Base-by-base conservation (phyloP, 2,888 invertebrate genomes). In the Parnassius smintheus region DNA sequence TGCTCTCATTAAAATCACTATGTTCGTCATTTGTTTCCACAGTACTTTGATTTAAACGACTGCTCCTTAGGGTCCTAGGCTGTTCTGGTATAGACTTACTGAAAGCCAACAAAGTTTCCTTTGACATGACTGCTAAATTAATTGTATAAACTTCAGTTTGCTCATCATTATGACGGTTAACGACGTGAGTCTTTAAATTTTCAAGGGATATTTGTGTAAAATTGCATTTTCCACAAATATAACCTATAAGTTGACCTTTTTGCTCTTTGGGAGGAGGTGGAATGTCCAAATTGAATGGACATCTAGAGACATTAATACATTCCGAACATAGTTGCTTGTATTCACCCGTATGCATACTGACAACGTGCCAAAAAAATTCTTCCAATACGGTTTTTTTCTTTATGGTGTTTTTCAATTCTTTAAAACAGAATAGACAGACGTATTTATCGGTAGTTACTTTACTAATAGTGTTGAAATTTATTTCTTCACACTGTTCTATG, bases 291-390 rank as follows among this genome's bases (percentile, higher is more conserved):
- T 78, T 78, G 59, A 82, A 83, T 1, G 83, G 72, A 75, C 89
- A 77, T 70, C 75, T 71, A 68, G 81, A 76, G 66, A 81, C 72
- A 60, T 81, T 77, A 2, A 81, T 71, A 70, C 96, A 97, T 55
- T 86, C 83, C 1, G 92, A 92, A 78, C 96, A 97, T 25, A 87
- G 80, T 65, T 93, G 94, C 61, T 94, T 91, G 71, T 94, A 95
- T 82, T 97, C 97, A 0, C 97, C 97, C 0, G 96, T 97, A 66
- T 97, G 97, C 55, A 86, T 92, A 25, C 94, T 88, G 1, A 90
- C 93, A 50, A 96, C 90, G 74, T 97, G 97, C 77, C 96, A 95
- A 74, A 94, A 95, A 76, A 95, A 95, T 7, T 80, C 76, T 74
- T 91, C 88, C 53, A 91, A 75, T 45, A 78, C 72, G 1, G 73